Percentiles rank a stretch among this genome's conserved stretches.
Evolutionary conservation across 2,797 vertebrate species (phyloP).

Genomic region (Pelochelys cantorii): DNA sequence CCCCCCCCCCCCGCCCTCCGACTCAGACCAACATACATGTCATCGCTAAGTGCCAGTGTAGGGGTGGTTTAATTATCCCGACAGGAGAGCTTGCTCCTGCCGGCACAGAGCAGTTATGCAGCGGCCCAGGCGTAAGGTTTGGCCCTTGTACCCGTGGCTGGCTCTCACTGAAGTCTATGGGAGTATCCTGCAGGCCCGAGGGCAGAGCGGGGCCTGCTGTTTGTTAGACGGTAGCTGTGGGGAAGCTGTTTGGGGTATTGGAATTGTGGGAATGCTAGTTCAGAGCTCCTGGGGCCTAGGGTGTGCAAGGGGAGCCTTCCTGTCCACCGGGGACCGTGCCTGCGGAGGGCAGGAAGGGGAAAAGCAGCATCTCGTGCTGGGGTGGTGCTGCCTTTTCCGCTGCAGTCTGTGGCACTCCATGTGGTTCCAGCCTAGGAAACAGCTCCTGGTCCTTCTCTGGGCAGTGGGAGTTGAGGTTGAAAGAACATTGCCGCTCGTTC

Average conservation of each 20-base stretch:
- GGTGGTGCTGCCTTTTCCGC: not conserved
- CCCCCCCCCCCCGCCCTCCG: too few relatives aligned
- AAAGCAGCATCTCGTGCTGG: not conserved
- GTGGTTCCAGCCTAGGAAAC: not conserved
- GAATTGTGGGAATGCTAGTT: not conserved
- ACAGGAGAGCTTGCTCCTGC: too few relatives aligned
- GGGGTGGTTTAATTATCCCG: too few relatives aligned
- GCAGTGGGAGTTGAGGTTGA: not conserved
- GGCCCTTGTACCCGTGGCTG: not conserved
- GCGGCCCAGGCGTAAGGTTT: not conserved
- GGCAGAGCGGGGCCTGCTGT: not conserved
- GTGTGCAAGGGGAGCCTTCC: not conserved
- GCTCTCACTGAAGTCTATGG: not conserved
- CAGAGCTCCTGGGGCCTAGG: not conserved
- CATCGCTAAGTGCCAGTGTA: too few relatives aligned
- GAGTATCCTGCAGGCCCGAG: not conserved
- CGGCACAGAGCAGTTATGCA: too few relatives aligned
- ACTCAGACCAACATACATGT: too few relatives aligned
- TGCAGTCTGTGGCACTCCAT: not conserved
- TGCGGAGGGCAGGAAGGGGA: not conserved
- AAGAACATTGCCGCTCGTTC: not conserved
- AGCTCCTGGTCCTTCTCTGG: not conserved
- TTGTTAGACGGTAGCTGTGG: not conserved
- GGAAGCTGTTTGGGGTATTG: not conserved
- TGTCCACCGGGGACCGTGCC: rapidly evolving